Evolutionary conservation across 1,140 invertebrate genomes (phyloP).

Genomic region (Drosophila ficusphila): DNA sequence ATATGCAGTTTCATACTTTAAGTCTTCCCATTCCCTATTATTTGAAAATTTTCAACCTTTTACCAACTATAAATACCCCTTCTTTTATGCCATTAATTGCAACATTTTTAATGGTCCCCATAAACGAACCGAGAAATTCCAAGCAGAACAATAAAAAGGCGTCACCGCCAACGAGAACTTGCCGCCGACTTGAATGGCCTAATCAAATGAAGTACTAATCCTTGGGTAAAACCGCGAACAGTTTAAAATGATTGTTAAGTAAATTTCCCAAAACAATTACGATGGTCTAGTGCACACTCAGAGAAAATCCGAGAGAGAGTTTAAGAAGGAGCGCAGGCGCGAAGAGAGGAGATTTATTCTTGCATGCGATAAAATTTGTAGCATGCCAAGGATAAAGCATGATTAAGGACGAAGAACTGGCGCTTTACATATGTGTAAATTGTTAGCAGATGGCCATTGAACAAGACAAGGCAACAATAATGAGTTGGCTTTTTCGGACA

Average conservation of each 20-base stretch:
- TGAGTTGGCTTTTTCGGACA: slow-evolving; percentile 41
- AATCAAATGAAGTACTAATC: slow-evolving; percentile 82
- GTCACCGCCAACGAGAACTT: slow-evolving; percentile 8
- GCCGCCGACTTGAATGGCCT: slow-evolving; percentile 54
- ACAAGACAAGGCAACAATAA: slow-evolving; percentile 62
- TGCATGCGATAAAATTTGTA: slow-evolving; percentile 65
- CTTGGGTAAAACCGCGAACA: slow-evolving; percentile 79
- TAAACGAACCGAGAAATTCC: slow-evolving; percentile 61
- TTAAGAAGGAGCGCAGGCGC: slow-evolving; percentile 30
- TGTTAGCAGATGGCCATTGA: slow-evolving; percentile 53
- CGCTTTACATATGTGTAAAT: slow-evolving; percentile 57
- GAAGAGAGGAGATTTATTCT: slow-evolving; percentile 15
- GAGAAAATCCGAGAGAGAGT: slow-evolving; percentile 5
- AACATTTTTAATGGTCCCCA: slow-evolving; percentile 39
- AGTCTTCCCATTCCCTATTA: no score
- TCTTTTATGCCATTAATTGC: background rate
- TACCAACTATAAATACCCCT: background rate
- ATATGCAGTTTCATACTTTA: no score
- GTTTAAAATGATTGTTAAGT: slow-evolving; percentile 80
- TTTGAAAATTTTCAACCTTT: background rate
- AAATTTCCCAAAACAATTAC: slow-evolving; percentile 82
- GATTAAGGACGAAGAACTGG: slow-evolving; percentile 23
- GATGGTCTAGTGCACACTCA: slow-evolving; percentile 12
- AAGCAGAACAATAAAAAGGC: slow-evolving; percentile 66
- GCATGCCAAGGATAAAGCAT: slow-evolving; percentile 10